Percentiles rank a stretch among this genome's conserved stretches.
Evolutionary conservation across 2,888 invertebrate species (phyloP).

Genomic region (Neoscelio sp.): DNA sequence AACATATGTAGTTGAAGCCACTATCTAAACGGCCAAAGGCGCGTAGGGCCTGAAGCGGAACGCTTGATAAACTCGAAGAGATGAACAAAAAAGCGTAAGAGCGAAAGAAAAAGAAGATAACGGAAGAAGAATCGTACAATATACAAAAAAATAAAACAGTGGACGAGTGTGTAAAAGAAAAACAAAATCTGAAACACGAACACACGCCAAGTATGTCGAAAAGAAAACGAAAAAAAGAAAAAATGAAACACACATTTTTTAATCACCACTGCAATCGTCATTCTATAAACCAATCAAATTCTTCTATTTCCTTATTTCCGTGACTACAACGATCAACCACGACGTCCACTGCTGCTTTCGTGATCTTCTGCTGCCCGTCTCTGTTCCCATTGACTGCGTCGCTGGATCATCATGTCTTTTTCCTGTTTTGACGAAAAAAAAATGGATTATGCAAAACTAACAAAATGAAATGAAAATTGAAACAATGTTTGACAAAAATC

Average conservation of each 20-base stretch:
- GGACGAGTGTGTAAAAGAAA: conserved; percentile 36
- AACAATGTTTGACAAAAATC: neutral
- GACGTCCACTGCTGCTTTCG: conserved; percentile 58
- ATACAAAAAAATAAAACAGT: conserved; percentile 17
- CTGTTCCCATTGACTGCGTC: conserved; percentile 48
- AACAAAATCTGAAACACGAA: conserved; percentile 24
- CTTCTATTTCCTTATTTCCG: conserved; percentile 83
- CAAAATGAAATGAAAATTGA: too few species aligned
- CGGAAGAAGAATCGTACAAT: conserved; percentile 22
- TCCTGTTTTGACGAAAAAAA: too few species aligned
- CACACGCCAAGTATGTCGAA: conserved; percentile 37
- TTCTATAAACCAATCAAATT: conserved; percentile 80
- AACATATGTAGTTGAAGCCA: conserved; percentile 93
- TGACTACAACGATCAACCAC: conserved; percentile 73
- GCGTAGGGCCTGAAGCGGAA: conserved; percentile 58
- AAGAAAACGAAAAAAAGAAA: conserved; percentile 24
- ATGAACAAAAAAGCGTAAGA: conserved; percentile 51
- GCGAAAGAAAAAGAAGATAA: conserved; percentile 42
- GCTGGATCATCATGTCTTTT: conserved; percentile 51
- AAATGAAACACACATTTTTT: conserved; percentile 51
- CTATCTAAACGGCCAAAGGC: conserved; percentile 66
- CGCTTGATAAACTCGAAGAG: conserved; percentile 33
- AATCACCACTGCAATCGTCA: conserved; percentile 70
- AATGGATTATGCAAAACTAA: conserved; percentile 36
- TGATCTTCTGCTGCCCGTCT: conserved; percentile 40